Evolutionary conservation across 2,888 invertebrate genomes (phyloP).

Genomic region (Drosophila rellima): DNA sequence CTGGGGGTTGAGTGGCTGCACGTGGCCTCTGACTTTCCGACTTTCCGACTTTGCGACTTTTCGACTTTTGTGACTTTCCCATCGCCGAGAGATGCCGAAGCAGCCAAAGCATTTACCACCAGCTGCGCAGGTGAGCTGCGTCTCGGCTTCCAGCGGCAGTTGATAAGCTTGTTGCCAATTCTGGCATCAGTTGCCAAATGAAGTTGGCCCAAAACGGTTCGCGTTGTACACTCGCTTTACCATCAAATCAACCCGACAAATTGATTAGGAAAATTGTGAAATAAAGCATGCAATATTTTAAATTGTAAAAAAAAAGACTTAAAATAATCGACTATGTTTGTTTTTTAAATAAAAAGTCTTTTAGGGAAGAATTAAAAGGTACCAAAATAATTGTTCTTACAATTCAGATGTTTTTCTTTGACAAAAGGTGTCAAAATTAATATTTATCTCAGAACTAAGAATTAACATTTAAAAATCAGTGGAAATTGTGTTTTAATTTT

Average conservation of each 20-base stretch:
- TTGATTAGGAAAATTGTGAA: neutral
- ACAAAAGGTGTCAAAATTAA: too few species aligned
- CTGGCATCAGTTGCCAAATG: constrained; percentile 65
- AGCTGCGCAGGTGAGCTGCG: constrained; percentile 75
- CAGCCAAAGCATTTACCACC: constrained; percentile 73
- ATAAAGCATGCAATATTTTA: too few species aligned
- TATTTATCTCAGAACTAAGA: too few species aligned
- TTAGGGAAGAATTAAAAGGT: too few species aligned
- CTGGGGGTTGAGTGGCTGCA: constrained; percentile 72
- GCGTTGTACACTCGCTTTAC: neutral
- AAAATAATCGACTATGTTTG: too few species aligned
- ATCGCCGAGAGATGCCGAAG: constrained; percentile 22
- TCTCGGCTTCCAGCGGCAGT: neutral
- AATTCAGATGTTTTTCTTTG: too few species aligned
- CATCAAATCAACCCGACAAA: neutral
- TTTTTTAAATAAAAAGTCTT: too few species aligned
- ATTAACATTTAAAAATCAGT: too few species aligned
- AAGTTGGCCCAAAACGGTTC: constrained; percentile 59
- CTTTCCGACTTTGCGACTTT: constrained; percentile 37
- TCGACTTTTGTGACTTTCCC: neutral
- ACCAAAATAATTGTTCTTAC: too few species aligned
- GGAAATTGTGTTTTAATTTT: too few species aligned
- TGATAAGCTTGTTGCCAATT: constrained; percentile 22
- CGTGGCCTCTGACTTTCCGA: constrained; percentile 71
- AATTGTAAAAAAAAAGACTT: too few species aligned